Conservation (phyloP, 1,140 invertebrate genomes). For the Micrasema longulum region DNA sequence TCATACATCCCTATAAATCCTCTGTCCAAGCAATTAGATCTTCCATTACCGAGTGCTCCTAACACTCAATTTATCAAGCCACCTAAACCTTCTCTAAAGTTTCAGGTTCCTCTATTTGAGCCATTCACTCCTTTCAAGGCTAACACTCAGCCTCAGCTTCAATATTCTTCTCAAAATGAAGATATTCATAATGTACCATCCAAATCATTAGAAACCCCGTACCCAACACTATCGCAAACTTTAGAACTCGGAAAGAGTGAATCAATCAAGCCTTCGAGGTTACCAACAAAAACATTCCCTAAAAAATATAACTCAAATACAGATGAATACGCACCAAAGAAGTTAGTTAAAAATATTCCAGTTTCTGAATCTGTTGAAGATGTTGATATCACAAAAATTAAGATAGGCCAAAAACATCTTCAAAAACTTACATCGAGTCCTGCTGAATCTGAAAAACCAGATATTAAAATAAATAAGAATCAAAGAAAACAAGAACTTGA, state of each 20-base stretch:
- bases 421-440: slow-evolving; percentile 59
- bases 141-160: slow-evolving; percentile 25
- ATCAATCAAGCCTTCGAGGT: slow-evolving; percentile 40
- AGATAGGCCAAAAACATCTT: slow-evolving; percentile 36
- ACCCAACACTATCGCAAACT: slow-evolving; percentile 33
- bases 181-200: slow-evolving; percentile 26
- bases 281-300: slow-evolving; percentile 44
- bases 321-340: slow-evolving; percentile 59
- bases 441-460: slow-evolving; percentile 54
- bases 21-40: slow-evolving; percentile 50
- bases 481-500: slow-evolving; percentile 30
- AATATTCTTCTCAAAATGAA: slow-evolving; percentile 18
- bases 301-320: slow-evolving; percentile 55
- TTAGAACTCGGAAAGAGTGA: slow-evolving; percentile 47
- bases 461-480: slow-evolving; percentile 54
- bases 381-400: slow-evolving; percentile 42
- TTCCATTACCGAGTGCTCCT: slow-evolving; percentile 40
- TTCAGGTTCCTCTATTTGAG: slow-evolving; percentile 43
- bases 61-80: slow-evolving; percentile 9
- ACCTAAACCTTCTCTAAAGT: slow-evolving; percentile 37
- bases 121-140: slow-evolving; percentile 38
- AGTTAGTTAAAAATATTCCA: slow-evolving; percentile 52
- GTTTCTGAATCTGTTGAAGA: slow-evolving; percentile 41
- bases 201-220: slow-evolving; percentile 34
- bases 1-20: slow-evolving; percentile 45